Evolutionary conservation across 2,113 vertebrate genomes (phyloP).

Genomic region (Natator depressus): DNA sequence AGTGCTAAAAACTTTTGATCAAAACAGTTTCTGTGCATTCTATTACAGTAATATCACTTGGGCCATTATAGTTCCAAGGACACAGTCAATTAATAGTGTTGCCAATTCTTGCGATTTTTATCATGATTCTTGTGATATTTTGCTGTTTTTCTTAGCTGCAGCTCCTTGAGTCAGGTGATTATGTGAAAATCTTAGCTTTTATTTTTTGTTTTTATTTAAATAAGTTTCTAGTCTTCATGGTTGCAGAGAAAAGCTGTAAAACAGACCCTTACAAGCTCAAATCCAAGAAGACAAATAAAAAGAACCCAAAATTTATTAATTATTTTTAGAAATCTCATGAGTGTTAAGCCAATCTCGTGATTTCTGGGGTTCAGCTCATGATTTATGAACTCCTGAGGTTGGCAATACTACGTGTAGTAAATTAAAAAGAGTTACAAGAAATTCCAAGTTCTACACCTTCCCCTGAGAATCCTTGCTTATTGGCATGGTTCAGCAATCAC

Average conservation of each 20-base stretch:
- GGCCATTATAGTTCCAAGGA: not conserved
- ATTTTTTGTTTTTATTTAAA: not conserved
- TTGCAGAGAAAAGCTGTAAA: not conserved
- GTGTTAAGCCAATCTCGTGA: not conserved
- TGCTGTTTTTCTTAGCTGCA: not conserved
- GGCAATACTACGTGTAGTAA: not conserved
- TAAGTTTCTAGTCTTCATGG: not conserved
- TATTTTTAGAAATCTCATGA: not conserved
- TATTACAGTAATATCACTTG: not conserved
- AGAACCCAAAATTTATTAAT: not conserved
- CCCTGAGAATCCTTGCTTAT: not conserved
- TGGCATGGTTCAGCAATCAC: fast-evolving
- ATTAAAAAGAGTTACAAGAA: not conserved
- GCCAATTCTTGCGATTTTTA: not conserved
- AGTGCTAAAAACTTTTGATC: not conserved
- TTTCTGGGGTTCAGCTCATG: not conserved
- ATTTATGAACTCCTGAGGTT: not conserved
- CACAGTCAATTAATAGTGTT: not conserved
- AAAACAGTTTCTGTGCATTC: not conserved
- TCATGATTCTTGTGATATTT: not conserved
- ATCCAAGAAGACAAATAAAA: not conserved
- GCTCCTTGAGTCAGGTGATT: not conserved
- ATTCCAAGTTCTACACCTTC: not conserved
- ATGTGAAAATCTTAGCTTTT: not conserved
- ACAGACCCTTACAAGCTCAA: not conserved